Percentiles rank a stretch among this genome's conserved stretches.
Evolutionary conservation across 2,797 vertebrate species (phyloP).

Genomic region (Monodelphis domestica): DNA sequence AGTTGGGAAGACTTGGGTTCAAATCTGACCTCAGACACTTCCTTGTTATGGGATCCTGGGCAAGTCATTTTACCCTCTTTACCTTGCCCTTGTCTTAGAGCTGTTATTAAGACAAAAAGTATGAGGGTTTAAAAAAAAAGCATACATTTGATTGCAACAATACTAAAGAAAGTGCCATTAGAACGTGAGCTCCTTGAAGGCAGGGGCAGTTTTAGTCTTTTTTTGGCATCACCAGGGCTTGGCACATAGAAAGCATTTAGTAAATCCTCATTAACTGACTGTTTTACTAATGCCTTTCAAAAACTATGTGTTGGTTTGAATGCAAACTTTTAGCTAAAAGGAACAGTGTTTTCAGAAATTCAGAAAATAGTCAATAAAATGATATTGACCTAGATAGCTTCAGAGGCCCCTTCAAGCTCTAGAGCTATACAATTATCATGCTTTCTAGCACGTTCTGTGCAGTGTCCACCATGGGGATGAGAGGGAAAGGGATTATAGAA

Average conservation of each 20-base stretch:
- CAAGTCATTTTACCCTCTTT: too few species aligned
- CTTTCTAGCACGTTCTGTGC: background rate
- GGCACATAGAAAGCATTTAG: background rate
- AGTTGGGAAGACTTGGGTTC: too few species aligned
- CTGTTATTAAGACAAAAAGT: background rate
- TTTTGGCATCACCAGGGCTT: background rate
- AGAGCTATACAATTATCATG: background rate
- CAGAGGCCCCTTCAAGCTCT: background rate
- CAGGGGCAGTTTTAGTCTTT: background rate
- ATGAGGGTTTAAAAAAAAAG: background rate
- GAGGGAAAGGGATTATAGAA: background rate
- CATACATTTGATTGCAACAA: too few species aligned
- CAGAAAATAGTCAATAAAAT: background rate
- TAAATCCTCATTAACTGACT: background rate
- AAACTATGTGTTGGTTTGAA: background rate
- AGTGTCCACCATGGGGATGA: background rate
- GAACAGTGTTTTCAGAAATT: background rate
- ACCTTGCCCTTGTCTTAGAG: too few species aligned
- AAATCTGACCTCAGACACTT: too few species aligned
- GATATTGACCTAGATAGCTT: background rate
- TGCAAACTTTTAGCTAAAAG: background rate
- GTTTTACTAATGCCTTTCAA: background rate
- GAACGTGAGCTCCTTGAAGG: background rate
- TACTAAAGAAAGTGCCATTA: background rate
- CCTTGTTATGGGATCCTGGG: too few species aligned